Percentiles rank a stretch among this genome's conserved stretches.
These are phyloP conservation scores for Thymelicus acteon DNA, from an alignment of 2,888 invertebrate species.

Conservation along the genomic window DNA sequence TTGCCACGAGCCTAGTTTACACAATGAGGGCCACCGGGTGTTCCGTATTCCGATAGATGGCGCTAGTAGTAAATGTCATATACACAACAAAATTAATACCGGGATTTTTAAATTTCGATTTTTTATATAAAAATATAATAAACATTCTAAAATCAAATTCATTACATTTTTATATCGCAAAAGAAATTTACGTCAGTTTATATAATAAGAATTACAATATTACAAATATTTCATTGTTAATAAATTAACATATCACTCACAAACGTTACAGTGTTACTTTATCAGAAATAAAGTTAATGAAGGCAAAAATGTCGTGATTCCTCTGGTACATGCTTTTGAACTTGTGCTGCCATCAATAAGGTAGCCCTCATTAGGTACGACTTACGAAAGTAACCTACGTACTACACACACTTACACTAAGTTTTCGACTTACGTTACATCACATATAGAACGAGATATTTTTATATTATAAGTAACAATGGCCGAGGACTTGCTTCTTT, in stretches of 20 bases:
- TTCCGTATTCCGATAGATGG: conserved; percentile 9
- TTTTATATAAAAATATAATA: no score
- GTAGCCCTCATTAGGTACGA: conserved; percentile 46
- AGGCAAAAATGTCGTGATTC: no score
- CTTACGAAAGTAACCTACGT: conserved; percentile 62
- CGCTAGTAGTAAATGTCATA: not conserved
- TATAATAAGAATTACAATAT: no score
- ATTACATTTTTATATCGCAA: no score
- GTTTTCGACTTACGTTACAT: conserved; percentile 76
- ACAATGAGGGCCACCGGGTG: conserved; percentile 47
- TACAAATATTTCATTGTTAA: not conserved
- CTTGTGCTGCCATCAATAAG: conserved; percentile 22
- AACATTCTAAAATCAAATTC: no score
- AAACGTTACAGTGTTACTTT: no score
- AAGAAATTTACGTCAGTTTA: not conserved
- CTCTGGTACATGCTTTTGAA: not conserved
- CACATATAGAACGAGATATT: conserved; percentile 83
- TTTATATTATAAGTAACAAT: conserved; percentile 71
- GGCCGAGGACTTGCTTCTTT: conserved; percentile 61
- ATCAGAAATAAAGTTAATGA: not conserved
- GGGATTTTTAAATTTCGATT: no score
- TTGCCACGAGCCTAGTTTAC: conserved; percentile 72
- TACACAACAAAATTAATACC: no score
- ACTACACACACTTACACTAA: conserved; percentile 59
- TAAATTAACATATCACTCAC: not conserved